Evolutionary conservation across 1,140 invertebrate species (phyloP).

Genomic region (Hypothenemus hampei): DNA sequence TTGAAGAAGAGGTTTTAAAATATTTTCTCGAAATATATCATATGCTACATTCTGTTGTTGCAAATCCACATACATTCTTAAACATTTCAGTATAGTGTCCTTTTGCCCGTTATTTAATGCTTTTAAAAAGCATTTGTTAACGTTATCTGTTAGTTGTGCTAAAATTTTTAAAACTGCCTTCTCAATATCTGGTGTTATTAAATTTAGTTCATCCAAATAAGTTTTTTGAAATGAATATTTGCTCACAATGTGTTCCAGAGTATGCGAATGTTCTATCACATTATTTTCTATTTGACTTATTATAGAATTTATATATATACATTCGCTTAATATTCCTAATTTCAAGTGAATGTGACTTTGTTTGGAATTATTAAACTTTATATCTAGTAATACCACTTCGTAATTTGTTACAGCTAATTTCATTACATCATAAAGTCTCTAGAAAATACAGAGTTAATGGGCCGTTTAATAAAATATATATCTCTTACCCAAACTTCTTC

Average conservation of each 20-base stretch:
- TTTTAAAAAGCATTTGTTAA: constrained; percentile 58
- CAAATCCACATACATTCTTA: constrained; percentile 63
- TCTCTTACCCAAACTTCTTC: constrained; percentile 37
- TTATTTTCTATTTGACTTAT: constrained; percentile 27
- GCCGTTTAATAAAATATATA: neutral
- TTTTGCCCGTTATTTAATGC: constrained; percentile 54
- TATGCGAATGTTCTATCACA: constrained; percentile 28
- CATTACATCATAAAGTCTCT: constrained; percentile 34
- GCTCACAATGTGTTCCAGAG: constrained; percentile 50
- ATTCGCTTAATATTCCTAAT: constrained; percentile 32
- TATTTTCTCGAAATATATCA: constrained; percentile 61
- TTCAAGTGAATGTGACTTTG: constrained; percentile 34
- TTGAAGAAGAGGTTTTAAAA: constrained; percentile 67
- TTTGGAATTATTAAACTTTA: constrained; percentile 31
- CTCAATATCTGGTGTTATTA: constrained; percentile 46
- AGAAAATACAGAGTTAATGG: constrained; percentile 13
- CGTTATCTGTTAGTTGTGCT: constrained; percentile 50
- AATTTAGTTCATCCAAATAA: constrained; percentile 57
- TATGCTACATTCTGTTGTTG: constrained; percentile 68
- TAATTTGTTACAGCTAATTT: constrained; percentile 29
- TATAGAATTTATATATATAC: constrained; percentile 34
- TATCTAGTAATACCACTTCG: constrained; percentile 27
- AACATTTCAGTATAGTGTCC: constrained; percentile 54
- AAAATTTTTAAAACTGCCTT: constrained; percentile 49
- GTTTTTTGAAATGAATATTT: constrained; percentile 63